Evolutionary conservation across 2,888 invertebrate genomes (phyloP).

Genomic region (Blastobasis lacticolella): DNA sequence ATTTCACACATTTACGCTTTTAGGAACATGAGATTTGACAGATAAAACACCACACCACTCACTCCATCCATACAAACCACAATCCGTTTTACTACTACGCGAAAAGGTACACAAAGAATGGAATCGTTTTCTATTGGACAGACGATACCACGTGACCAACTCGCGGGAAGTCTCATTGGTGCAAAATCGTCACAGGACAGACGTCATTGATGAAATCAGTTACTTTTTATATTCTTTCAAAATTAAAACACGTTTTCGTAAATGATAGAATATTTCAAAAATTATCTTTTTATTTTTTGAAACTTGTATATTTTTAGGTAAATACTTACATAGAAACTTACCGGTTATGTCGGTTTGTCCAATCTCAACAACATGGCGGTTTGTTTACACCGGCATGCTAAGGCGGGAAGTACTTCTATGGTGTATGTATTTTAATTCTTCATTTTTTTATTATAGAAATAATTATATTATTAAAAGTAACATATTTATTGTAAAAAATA

Average conservation of each 20-base stretch:
- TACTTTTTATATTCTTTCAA: too few relatives aligned
- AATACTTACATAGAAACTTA: conserved; percentile 36
- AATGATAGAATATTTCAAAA: conserved; percentile 1
- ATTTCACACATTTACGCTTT: conserved; percentile 79
- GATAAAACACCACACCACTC: conserved; percentile 72
- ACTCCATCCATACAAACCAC: conserved; percentile 70
- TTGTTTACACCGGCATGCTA: conserved; percentile 75
- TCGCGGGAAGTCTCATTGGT: conserved; percentile 55
- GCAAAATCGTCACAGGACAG: conserved; percentile 21
- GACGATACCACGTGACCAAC: conserved; percentile 66
- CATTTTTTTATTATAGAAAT: conserved; percentile 27
- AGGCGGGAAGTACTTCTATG: conserved; percentile 59
- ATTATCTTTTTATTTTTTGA: background rate
- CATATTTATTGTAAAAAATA: conserved; percentile 44
- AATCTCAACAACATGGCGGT: conserved; percentile 69
- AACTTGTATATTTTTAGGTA: background rate
- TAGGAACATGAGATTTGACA: conserved; percentile 67
- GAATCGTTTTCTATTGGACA: conserved; percentile 61
- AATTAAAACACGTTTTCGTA: too few relatives aligned
- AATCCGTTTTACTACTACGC: conserved; percentile 68
- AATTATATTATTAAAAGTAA: conserved; percentile 30
- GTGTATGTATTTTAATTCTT: conserved; percentile 27
- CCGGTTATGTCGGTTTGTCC: conserved; percentile 36
- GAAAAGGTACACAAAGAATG: conserved; percentile 75
- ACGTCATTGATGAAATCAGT: conserved; percentile 29